A percentile compares a stretch with the other conserved stretches of the same genome.
Conservation (phyloP, 2,797 vertebrate genomes). For the Eutrigla gurnardus region DNA sequence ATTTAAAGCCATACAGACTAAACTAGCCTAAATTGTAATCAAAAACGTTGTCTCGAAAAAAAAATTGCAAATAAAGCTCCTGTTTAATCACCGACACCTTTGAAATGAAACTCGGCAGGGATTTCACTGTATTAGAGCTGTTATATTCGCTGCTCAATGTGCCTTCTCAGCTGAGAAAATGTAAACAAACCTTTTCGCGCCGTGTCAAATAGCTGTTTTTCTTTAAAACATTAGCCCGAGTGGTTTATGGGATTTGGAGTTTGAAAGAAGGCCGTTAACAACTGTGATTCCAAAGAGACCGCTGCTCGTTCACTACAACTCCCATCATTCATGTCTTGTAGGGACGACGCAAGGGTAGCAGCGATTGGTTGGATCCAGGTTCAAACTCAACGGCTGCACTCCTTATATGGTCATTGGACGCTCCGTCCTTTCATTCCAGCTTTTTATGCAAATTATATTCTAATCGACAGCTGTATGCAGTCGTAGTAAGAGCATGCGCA, state of each 20-base stretch:
- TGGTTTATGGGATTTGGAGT: constrained; percentile 72
- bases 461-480: constrained; percentile 83
- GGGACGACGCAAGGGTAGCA: not conserved
- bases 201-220: constrained; percentile 70
- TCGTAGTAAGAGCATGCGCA: constrained; percentile 87
- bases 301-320: constrained; percentile 60
- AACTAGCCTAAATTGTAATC: not conserved
- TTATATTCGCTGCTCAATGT: not conserved
- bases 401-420: constrained; percentile 82
- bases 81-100: not conserved
- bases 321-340: constrained; percentile 71
- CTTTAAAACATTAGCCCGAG: constrained; percentile 23
- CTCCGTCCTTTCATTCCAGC: constrained; percentile 69
- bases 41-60: not conserved
- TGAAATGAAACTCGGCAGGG: not conserved
- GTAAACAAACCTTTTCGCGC: constrained; percentile 84
- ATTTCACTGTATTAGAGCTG: not conserved
- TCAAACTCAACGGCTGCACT: constrained; percentile 77
- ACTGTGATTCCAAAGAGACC: rapidly evolving
- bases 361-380: constrained; percentile 76
- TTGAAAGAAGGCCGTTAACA: not conserved
- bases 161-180: constrained; percentile 60
- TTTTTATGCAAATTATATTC: constrained; percentile 82
- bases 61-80: not conserved
- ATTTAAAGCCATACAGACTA: not conserved